Evolutionary conservation across 2,113 vertebrate species (phyloP).

Genomic region (Montifringilla adamsi): DNA sequence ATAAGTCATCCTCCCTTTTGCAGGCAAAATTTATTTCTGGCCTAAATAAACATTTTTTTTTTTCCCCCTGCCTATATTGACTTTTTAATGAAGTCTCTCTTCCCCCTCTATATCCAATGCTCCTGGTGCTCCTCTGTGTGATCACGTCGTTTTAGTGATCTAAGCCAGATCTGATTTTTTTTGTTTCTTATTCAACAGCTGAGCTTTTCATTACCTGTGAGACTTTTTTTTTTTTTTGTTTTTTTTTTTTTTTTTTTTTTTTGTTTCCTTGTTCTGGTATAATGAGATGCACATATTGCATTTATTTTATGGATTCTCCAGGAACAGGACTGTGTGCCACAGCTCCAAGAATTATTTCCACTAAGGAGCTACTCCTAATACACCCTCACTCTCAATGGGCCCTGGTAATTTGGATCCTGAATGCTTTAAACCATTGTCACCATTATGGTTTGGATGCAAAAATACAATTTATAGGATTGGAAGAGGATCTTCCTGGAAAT

Average conservation of each 20-base stretch:
- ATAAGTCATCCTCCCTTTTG: neutral
- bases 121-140: neutral
- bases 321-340: neutral
- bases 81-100: neutral
- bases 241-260: neutral
- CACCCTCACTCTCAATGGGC: neutral
- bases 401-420: neutral
- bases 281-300: neutral
- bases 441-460: neutral
- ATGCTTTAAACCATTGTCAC: neutral
- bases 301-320: neutral
- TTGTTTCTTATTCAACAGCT: neutral
- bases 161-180: neutral
- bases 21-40: neutral
- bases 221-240: neutral
- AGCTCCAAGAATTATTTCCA: neutral
- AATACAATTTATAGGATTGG: neutral
- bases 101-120: neutral
- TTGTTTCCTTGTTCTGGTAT: neutral
- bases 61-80: neutral
- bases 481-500: neutral
- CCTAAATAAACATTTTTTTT: neutral
- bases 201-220: neutral
- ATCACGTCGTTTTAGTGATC: neutral
- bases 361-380: neutral